Evolutionary conservation across 2,888 invertebrate genomes (phyloP), one percentile per base, ranked within the genome.

Genomic region (Tetramorium bicarinatum): DNA sequence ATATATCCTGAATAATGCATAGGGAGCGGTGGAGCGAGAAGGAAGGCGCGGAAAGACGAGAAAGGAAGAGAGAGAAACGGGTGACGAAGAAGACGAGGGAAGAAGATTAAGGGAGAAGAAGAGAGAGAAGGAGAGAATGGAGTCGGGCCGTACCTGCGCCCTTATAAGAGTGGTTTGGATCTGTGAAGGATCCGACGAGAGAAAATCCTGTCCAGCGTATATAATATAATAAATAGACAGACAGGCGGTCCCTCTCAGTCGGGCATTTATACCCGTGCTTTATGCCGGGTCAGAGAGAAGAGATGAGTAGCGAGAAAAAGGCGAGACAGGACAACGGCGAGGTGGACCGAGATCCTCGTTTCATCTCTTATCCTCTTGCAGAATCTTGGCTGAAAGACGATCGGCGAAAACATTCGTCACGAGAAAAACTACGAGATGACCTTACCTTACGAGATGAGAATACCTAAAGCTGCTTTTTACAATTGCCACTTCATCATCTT

Each of bases 1-100:
- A 80, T 87, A 87, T 86, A 84, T 83, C 69, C 87, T 91, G 90
- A 91, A 91, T 91, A 91, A 91, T 91, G 88, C 85, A 87, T 91
- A 84, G 83, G 84, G 87, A 89, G 80, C 72, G 21, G 83, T 83
- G 82, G 74, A 67, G 82, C 76, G 88, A 82, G 84, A 72, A 76
- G 56, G 79, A 77, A 67, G 18, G 62, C 74, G 41, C 34, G 47
- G 15, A 72, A 34, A 56, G 25, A 47, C 61, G 52, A 79, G 83
- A 72, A 74, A 77, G 75, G 34, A 49, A 76, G 69, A 54, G 49
- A 49, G 34, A 67, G 64, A 44, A 41, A 75, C 38, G 52, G 25
- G n/a, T 13, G 79, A 61, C 38, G 83, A 64, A 67, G 8, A 69
- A 56, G 59, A 11, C 13, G 54, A 56, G 9, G 62, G 34, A 76